Conservation (phyloP, 2,113 vertebrate genomes). For the Halcyon senegalensis region DNA sequence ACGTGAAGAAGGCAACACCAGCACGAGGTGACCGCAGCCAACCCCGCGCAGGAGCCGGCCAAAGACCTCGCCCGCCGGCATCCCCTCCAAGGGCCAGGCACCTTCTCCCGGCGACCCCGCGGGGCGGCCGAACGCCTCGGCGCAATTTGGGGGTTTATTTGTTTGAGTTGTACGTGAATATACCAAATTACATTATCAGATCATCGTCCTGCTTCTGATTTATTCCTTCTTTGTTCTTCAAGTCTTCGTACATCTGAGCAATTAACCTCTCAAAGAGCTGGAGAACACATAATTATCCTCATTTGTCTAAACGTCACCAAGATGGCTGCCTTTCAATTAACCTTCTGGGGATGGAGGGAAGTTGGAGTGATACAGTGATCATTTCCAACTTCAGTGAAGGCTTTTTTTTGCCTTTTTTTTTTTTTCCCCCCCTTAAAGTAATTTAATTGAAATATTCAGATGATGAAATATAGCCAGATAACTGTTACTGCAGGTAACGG, state of each 20-base stretch:
- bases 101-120: not conserved
- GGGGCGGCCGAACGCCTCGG: not conserved
- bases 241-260: slow-evolving; percentile 80
- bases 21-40: not conserved
- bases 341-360: slow-evolving; percentile 81
- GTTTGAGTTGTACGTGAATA: slow-evolving; percentile 77
- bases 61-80: not conserved
- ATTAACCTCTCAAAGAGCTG: slow-evolving; percentile 84
- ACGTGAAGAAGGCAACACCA: not conserved
- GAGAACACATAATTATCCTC: slow-evolving; percentile 86
- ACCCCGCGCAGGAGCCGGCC: not conserved
- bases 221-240: slow-evolving; percentile 83
- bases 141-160: slow-evolving; percentile 78
- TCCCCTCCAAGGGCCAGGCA: not conserved
- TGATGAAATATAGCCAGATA: slow-evolving; percentile 76
- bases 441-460: slow-evolving; percentile 81
- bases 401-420: slow-evolving; percentile 17
- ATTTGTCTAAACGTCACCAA: slow-evolving; percentile 84
- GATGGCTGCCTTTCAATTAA: slow-evolving; percentile 86
- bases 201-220: slow-evolving; percentile 77
- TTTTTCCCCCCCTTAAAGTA: slow-evolving; percentile 48
- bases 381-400: slow-evolving; percentile 76
- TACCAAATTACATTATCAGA: slow-evolving; percentile 80
- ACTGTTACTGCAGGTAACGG: slow-evolving; percentile 74
- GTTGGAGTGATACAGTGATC: slow-evolving; percentile 83